phyloP scores from a whole-genome alignment of 2,797 vertebrate species.

The Melanotaenia maccullochi region DNA sequence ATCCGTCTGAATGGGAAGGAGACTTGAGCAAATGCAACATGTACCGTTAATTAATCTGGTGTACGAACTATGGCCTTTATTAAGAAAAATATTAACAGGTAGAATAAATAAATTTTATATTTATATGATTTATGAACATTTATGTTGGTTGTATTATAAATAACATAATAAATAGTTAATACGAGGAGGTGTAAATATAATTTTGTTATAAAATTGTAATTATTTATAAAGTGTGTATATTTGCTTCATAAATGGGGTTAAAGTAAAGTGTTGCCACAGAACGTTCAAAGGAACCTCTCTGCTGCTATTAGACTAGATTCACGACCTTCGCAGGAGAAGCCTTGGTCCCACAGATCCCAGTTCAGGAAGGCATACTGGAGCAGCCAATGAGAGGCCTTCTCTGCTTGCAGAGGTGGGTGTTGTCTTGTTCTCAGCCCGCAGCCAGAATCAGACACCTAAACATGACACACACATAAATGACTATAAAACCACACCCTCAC shows the following conservation, averaged over 20 bases:
- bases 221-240: not conserved
- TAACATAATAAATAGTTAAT: not conserved
- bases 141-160: not conserved
- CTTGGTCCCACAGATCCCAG: constrained; percentile 79
- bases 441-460: constrained; percentile 80
- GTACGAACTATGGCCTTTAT: not conserved
- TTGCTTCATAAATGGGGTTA: constrained; percentile 1
- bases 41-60: not conserved
- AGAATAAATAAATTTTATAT: not conserved
- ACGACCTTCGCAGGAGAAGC: constrained; percentile 67
- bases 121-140: not conserved
- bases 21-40: not conserved
- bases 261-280: constrained; percentile 5
- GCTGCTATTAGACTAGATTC: constrained; percentile 55
- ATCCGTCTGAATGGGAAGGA: not conserved
- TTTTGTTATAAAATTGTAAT: not conserved
- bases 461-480: constrained; percentile 39
- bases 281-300: not conserved
- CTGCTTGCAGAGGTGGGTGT: constrained; percentile 14
- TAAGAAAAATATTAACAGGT: not conserved
- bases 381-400: not conserved
- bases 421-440: constrained; percentile 54
- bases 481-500: constrained; percentile 32
- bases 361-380: constrained; percentile 51
- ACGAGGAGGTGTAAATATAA: not conserved